Conservation (phyloP, 2,797 vertebrate genomes). For the Lutjanus campechanus region DNA sequence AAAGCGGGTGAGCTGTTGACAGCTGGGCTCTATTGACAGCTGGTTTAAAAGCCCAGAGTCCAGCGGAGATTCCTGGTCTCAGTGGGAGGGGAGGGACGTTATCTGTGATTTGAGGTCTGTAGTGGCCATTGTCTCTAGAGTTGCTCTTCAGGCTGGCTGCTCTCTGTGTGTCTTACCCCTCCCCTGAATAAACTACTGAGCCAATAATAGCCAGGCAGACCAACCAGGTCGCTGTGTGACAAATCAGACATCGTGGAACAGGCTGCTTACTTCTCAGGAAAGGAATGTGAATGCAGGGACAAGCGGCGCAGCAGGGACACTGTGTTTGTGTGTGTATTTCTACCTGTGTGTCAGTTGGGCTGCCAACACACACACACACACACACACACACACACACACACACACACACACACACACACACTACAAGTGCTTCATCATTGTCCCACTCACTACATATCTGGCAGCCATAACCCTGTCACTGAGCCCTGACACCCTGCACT, state of each 20-base stretch:
- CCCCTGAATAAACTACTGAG: slow-evolving; percentile 65
- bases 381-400: too few relatives aligned
- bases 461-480: slow-evolving; percentile 55
- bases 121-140: slow-evolving; percentile 73
- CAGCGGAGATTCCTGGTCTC: slow-evolving; percentile 66
- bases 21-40: slow-evolving; percentile 77
- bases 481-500: slow-evolving; percentile 66
- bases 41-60: slow-evolving; percentile 64
- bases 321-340: slow-evolving; percentile 47
- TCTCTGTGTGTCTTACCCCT: slow-evolving; percentile 27
- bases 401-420: slow-evolving; percentile 59
- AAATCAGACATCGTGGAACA: slow-evolving; percentile 73
- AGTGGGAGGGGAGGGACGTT: slow-evolving; percentile 48
- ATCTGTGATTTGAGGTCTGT: slow-evolving; percentile 74
- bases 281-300: slow-evolving; percentile 76
- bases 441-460: slow-evolving; percentile 65
- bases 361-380: slow-evolving; percentile 66
- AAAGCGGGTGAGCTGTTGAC: slow-evolving; percentile 69
- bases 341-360: slow-evolving; percentile 61
- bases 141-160: slow-evolving; percentile 65
- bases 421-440: slow-evolving; percentile 72
- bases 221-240: slow-evolving; percentile 74
- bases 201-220: slow-evolving; percentile 81
- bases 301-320: slow-evolving; percentile 41
- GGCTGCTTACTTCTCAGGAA: slow-evolving; percentile 77